A percentile compares a stretch with the other conserved stretches of the same genome.
Conservation (phyloP, 2,888 invertebrate genomes). For the Nipponacmea schrenckii region DNA sequence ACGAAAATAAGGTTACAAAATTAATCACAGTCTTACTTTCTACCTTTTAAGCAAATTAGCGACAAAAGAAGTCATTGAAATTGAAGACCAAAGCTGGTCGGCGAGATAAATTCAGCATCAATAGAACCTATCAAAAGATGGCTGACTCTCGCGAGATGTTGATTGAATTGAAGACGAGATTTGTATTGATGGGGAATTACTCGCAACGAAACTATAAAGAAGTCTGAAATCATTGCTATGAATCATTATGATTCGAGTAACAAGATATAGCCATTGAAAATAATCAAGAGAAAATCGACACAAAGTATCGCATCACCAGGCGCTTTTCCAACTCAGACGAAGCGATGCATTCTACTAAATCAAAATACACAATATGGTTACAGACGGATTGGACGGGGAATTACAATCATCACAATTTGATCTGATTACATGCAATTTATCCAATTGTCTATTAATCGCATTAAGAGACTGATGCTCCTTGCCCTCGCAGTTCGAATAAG, state of each 20-base stretch:
- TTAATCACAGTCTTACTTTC: neutral
- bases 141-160: neutral
- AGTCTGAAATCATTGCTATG: neutral
- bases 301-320: slow-evolving; percentile 14
- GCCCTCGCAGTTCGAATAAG: slow-evolving; percentile 1
- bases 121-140: neutral
- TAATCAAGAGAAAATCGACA: slow-evolving; percentile 8
- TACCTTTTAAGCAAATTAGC: neutral
- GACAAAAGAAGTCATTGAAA: neutral
- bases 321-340: slow-evolving; percentile 17
- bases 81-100: slow-evolving; percentile 1
- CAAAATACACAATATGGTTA: slow-evolving; percentile 12
- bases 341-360: slow-evolving; percentile 20
- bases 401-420: slow-evolving; percentile 14
- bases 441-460: slow-evolving; percentile 26
- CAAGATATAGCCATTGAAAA: slow-evolving; percentile 11
- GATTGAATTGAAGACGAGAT: neutral
- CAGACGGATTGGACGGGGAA: slow-evolving; percentile 16
- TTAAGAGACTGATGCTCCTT: slow-evolving; percentile 6
- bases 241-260: slow-evolving; percentile 4
- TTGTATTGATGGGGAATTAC: slow-evolving; percentile 5
- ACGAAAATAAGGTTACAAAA: too few species aligned
- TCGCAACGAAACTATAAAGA: neutral
- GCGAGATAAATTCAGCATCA: neutral
- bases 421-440: slow-evolving; percentile 27